Base-by-base conservation (phyloP, 2,888 invertebrate species). In the Operophtera brumata region DNA sequence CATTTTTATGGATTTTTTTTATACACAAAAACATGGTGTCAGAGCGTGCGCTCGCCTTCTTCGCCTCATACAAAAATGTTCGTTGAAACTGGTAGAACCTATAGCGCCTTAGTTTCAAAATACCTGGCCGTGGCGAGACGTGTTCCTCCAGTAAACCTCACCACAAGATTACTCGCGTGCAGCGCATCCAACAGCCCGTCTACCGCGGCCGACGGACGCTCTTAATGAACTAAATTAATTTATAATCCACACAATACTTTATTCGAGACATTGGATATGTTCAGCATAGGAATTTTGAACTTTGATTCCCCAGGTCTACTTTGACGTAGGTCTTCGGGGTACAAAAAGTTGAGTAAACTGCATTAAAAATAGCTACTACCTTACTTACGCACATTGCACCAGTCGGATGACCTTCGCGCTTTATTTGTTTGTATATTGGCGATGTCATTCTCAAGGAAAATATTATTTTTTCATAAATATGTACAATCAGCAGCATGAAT, bases 121-220 rank as follows among this genome's bases (percentile, higher is more conserved):
- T 69, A 70, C 70, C 69, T 70, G 59, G 20, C 53, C 49, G 36
- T 42, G 54, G 28, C 26, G 41, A 49, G 62, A 59, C 73, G 75
- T 75, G 70, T 54, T 61, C 43, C 62, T 57, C 51, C 65, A 59
- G 52, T 57, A 62, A 61, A 50, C 57, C 51, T 58, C 61, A 57
- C 64, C 61, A 56, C 67, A 66, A 68, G 68, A 75, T 73, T 75
- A 20, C 20, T 3, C 20, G 20, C 20, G 55, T 47, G 51, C 45
- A 47, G 40, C 48, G 35, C 52, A 48, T 44, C 34, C 40, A 49
- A 35, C 20, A 41, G 11, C 13, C 25, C 28, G 11, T 14, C 46
- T 35, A 47, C 40, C 41, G 26, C 49, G 50, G 30, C 37, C 51
- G 37, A 46, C 55, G 59, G 49, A 53, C 49, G 39, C 40, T 45